Evolutionary conservation across 30 jellyfish, hydroid and myxozoan genomes (phyloP), one percentile per base, ranked within the genome.

Genomic region (Turritopsis rubra): DNA sequence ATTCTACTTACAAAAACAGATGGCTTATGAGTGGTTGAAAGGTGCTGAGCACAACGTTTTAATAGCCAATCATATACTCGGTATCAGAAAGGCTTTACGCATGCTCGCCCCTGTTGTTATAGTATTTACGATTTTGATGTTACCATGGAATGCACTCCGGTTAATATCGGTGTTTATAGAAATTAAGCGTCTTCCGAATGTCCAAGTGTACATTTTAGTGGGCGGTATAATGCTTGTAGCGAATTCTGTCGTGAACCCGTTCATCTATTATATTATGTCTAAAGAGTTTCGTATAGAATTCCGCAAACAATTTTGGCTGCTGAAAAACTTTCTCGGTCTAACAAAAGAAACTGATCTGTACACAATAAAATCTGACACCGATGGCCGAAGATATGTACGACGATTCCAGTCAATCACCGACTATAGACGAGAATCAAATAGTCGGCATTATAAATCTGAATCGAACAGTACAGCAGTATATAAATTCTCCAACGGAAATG

Each of bases 21-120:
- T 91, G 79, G 82, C 78, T 25, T 86, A 86, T 73, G 93, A 91
- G 27, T 91, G 97, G 97, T 66, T 90, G 52, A 81, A 72, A 22
- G 71, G 91, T 16, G 70, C 84, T 0, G 71, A 52, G 53, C 60
- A 84, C 65, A 54, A 76, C 74, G 80, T 68, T 23, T 71, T 83
- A 82, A 91, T 71, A 25, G 75, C 80, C 27, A 68, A 88, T 24
- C 93, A 82, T 23, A 26, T 83, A n/a, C 89, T 86, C n/a, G 97
- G 97, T 18, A 91, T 91, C 79, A 86, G 88, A 71, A 88, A 95
- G 30, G 97, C 97, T 53, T 71, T 91, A 81, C 85, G 87, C 72
- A 79, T 91, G 52, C 95, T 91, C 41, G 97, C 97, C 21, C 97
- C 97, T 20, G 97, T 91, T 52, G 97, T 91, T 29, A 75, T 91